phyloP scores from a whole-genome alignment of 2,888 invertebrate species.

The Drosophila neotestacea region DNA sequence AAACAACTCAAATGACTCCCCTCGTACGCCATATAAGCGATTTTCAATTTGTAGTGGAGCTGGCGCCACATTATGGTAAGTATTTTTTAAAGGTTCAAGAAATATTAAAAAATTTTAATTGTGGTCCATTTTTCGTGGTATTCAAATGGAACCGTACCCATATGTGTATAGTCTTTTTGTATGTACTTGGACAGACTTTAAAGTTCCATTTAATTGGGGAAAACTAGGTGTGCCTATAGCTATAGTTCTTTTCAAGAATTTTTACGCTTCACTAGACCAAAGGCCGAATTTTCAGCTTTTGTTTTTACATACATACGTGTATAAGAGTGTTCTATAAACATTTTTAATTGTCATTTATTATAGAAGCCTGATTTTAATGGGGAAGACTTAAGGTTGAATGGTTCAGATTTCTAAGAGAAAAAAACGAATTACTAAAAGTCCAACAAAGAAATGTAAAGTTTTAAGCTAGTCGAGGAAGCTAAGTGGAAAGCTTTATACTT shows the following conservation, averaged over 20 bases:
- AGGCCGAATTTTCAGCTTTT: constrained; percentile 37
- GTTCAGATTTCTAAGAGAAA: background rate
- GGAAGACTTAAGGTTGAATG: background rate
- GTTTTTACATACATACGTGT: constrained; percentile 13
- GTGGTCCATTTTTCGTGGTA: constrained; percentile 1
- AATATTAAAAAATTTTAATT: background rate
- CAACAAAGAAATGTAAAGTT: background rate
- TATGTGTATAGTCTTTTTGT: background rate
- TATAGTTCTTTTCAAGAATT: constrained; percentile 29
- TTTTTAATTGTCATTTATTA: constrained; percentile 24
- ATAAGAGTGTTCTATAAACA: constrained; percentile 10
- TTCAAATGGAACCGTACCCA: constrained; percentile 13
- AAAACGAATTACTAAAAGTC: background rate
- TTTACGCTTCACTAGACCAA: constrained; percentile 52
- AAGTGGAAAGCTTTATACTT: no score
- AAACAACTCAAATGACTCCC: constrained; percentile 63
- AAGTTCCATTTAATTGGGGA: constrained; percentile 33
- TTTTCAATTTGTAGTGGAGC: constrained; percentile 69
- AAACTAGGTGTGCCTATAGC: constrained; percentile 40
- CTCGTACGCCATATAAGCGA: constrained; percentile 80
- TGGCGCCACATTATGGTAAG: constrained; percentile 83
- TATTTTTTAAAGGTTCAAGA: constrained; percentile 16
- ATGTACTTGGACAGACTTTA: constrained; percentile 17
- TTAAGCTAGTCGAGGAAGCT: background rate
- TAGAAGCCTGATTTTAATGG: background rate